A percentile compares a stretch with the other conserved stretches of the same genome.
These are phyloP conservation scores for Nothobranchius kuhntae DNA, from an alignment of 2,113 vertebrate genomes.

Conservation along the genomic window DNA sequence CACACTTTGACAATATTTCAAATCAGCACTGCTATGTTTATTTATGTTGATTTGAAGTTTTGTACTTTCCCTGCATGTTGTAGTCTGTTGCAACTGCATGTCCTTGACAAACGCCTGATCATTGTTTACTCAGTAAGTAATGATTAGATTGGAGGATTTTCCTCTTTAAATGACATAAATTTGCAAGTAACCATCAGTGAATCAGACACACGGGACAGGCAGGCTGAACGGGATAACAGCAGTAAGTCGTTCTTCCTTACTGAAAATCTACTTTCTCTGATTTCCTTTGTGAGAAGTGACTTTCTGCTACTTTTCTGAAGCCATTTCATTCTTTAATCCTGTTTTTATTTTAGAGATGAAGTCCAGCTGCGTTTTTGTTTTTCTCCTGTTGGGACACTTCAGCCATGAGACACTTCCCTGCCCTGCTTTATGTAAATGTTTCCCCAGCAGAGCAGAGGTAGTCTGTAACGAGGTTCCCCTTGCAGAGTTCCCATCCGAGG, in stretches of 20 bases:
- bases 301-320: constrained; percentile 3
- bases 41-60: neutral
- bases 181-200: constrained; percentile 9
- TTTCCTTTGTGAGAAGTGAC: constrained; percentile 3
- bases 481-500: constrained; percentile 57
- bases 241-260: constrained; percentile 46
- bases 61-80: constrained; percentile 25
- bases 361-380: constrained; percentile 22
- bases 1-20: no score
- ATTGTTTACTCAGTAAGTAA: constrained; percentile 64
- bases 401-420: constrained; percentile 58
- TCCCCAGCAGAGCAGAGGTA: constrained; percentile 66
- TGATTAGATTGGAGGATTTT: constrained; percentile 48
- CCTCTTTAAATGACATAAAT: constrained; percentile 21
- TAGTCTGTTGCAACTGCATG: constrained; percentile 45
- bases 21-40: no score
- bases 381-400: constrained; percentile 53
- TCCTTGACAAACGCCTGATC: constrained; percentile 45
- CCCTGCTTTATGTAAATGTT: constrained; percentile 73
- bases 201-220: constrained; percentile 12
- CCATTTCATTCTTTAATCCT: neutral
- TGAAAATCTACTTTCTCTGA: neutral
- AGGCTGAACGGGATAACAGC: constrained; percentile 4
- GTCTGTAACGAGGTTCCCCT: constrained; percentile 75
- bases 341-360: constrained; percentile 55